Percentiles rank a stretch among this genome's conserved stretches.
Evolutionary conservation across 1,140 invertebrate species (phyloP).

Genomic region (Zaprionus vittiger): DNA sequence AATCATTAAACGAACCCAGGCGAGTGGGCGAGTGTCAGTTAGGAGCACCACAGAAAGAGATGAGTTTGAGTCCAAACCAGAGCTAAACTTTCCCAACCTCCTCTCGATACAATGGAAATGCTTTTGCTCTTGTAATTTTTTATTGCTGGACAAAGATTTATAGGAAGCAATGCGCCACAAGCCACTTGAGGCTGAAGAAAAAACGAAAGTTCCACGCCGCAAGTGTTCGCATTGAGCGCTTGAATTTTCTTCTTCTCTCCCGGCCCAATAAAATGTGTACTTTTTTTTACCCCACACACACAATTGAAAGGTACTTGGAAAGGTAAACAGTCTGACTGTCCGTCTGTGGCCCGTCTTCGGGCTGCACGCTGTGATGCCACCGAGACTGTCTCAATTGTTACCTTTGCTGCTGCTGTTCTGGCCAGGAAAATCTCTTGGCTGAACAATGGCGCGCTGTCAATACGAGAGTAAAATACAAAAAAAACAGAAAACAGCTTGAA

Average conservation of each 20-base stretch:
- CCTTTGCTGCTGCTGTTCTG: constrained; percentile 56
- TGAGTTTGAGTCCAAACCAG: neutral
- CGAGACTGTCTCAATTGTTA: constrained; percentile 32
- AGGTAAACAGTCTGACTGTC: constrained; percentile 36
- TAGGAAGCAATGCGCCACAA: constrained; percentile 56
- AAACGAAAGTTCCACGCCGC: constrained; percentile 75
- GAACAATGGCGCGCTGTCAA: constrained; percentile 38
- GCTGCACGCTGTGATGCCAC: constrained; percentile 4
- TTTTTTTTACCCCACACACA: constrained; percentile 25
- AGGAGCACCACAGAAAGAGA: constrained; percentile 1
- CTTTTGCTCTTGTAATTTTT: constrained; percentile 48
- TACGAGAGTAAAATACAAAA: constrained; percentile 57
- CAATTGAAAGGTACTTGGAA: constrained; percentile 76
- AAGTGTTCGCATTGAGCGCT: constrained; percentile 42
- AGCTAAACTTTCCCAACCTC: constrained; percentile 70
- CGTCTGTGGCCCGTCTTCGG: neutral
- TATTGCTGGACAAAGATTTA: constrained; percentile 69
- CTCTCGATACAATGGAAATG: constrained; percentile 66
- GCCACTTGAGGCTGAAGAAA: constrained; percentile 66
- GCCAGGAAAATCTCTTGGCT: constrained; percentile 12
- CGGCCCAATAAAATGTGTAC: constrained; percentile 47
- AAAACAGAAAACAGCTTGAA: constrained; percentile 37
- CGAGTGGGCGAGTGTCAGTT: constrained; percentile 71
- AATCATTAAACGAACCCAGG: constrained; percentile 65
- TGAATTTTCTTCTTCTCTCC: constrained; percentile 50